Conservation (phyloP, 1,140 invertebrate genomes). For the Capitella teleta region DNA sequence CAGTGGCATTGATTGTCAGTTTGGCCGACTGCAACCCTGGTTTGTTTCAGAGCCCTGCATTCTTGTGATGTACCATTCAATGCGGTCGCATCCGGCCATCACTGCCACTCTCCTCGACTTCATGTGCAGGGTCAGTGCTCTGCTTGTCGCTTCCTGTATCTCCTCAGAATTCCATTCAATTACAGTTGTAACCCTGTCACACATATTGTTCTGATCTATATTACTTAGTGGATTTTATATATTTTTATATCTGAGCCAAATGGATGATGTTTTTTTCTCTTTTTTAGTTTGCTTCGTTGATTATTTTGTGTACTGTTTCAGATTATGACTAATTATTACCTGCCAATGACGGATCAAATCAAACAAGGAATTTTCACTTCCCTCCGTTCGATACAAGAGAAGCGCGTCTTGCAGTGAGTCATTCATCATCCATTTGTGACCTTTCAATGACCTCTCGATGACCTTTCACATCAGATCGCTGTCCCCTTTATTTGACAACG, state of each 20-base stretch:
- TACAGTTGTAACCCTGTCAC: background rate
- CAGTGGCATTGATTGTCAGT: conserved; percentile 14
- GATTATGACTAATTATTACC: conserved; percentile 88
- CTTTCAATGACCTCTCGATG: background rate
- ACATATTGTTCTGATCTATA: no score
- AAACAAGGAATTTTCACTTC: conserved; percentile 81
- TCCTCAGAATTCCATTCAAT: background rate
- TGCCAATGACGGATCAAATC: conserved; percentile 70
- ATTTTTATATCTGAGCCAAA: no score
- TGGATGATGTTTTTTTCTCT: background rate
- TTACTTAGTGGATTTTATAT: no score
- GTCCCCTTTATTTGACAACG: conserved; percentile 82
- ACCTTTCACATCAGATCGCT: conserved; percentile 48
- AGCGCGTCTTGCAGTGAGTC: conserved; percentile 67
- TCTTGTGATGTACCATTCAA: conserved; percentile 93
- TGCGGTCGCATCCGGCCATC: conserved; percentile 87
- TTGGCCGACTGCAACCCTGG: background rate
- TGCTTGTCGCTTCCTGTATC: background rate
- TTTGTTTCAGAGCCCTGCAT: conserved; percentile 81
- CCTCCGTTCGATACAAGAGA: conserved; percentile 84
- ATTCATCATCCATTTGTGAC: background rate
- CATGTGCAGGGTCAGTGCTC: conserved; percentile 63
- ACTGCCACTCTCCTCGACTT: conserved; percentile 91
- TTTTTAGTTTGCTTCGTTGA: background rate
- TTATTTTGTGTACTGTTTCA: conserved; percentile 42